Conservation (phyloP, 2,888 invertebrate genomes). For the Gnatocerus cornutus region DNA sequence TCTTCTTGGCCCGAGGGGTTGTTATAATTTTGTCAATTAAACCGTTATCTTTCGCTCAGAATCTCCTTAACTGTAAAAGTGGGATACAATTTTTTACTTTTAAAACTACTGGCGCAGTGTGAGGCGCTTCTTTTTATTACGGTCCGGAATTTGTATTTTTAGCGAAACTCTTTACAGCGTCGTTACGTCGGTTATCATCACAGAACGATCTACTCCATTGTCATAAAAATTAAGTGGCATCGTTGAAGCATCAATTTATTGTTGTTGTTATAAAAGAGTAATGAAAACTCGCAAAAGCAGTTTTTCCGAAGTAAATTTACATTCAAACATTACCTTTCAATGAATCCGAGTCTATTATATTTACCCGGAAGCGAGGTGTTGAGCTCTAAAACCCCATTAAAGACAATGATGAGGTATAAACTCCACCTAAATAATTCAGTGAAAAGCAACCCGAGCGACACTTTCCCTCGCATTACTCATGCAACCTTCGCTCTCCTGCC, state of each 20-base stretch:
- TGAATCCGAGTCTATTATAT: not conserved
- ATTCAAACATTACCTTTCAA: not conserved
- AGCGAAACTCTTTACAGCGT: not conserved
- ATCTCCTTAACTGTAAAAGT: too few species aligned
- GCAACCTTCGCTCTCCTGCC: too few species aligned
- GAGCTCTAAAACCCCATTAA: conserved; percentile 19
- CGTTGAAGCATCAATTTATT: not conserved
- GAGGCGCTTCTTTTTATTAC: not conserved
- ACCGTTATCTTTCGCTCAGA: too few species aligned
- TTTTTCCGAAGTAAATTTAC: too few species aligned
- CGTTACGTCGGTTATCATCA: not conserved
- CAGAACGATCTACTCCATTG: not conserved
- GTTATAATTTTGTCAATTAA: too few species aligned
- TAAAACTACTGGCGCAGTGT: too few species aligned
- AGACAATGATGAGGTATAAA: conserved; percentile 28
- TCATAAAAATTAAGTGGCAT: not conserved
- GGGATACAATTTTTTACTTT: too few species aligned
- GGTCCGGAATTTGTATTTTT: not conserved
- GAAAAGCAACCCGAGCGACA: not conserved
- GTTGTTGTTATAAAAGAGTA: not conserved
- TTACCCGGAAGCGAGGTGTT: conserved; percentile 22
- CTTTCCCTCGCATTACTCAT: not conserved
- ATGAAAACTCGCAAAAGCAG: not conserved
- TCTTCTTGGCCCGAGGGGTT: too few species aligned
- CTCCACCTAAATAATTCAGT: conserved; percentile 5